A percentile compares a stretch with the other conserved stretches of the same genome.
Evolutionary conservation across 2,113 vertebrate genomes (phyloP).

Genomic region (Arenaria interpres): DNA sequence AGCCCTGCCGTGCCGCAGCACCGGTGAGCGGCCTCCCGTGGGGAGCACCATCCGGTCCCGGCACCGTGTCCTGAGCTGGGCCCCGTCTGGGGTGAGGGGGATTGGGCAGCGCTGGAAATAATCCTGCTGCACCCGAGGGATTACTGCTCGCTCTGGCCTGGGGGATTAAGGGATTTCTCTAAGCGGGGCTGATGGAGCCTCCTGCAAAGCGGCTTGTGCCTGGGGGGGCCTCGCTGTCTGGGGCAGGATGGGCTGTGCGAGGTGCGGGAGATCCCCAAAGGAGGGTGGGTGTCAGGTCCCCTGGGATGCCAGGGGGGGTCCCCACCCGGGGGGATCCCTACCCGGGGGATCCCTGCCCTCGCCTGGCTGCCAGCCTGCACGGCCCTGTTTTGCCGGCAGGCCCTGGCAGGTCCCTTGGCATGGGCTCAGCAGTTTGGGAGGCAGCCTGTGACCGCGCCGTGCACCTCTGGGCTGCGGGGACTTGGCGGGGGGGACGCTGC

Average conservation of each 20-base stretch:
- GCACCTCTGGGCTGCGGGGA: neutral
- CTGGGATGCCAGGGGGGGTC: neutral
- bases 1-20: fast-evolving
- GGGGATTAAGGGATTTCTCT: conserved; percentile 65
- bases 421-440: fast-evolving
- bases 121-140: neutral
- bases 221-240: neutral
- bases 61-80: neutral
- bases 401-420: neutral
- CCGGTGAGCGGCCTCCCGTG: neutral
- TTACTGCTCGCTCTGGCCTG: neutral
- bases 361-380: fast-evolving
- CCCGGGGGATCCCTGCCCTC: too few relatives aligned
- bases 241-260: neutral
- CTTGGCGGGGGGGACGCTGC: fast-evolving
- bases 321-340: too few relatives aligned
- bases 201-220: conserved; percentile 4
- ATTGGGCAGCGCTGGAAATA: neutral
- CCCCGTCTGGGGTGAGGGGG: neutral
- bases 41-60: fast-evolving
- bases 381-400: neutral
- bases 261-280: neutral
- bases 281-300: neutral
- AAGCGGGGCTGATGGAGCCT: neutral
- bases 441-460: fast-evolving